A percentile compares a stretch with the other conserved stretches of the same genome.
Conservation (phyloP, 2,113 vertebrate species). For the Poeciliopsis turrubarensis region DNA sequence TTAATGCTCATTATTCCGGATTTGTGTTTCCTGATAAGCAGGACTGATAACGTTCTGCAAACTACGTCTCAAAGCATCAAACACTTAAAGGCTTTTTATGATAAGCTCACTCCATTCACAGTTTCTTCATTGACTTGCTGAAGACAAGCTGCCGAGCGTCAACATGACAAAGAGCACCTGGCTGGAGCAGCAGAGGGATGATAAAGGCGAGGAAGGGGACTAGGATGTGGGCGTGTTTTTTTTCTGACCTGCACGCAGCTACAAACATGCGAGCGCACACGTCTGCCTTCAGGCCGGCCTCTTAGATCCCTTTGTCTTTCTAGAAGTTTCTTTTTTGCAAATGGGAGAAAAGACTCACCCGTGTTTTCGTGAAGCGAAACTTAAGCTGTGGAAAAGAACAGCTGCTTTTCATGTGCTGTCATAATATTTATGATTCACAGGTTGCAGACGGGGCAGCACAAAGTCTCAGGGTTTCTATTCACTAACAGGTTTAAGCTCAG, state of each 20-base stretch:
- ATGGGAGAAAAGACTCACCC: neutral
- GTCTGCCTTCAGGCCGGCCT: neutral
- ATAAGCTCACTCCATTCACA: neutral
- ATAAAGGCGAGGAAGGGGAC: neutral
- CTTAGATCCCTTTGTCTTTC: slow-evolving; percentile 23
- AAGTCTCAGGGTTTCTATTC: neutral
- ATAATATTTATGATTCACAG: slow-evolving; percentile 28
- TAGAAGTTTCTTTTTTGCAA: slow-evolving; percentile 24
- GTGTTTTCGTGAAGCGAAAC: slow-evolving; percentile 31
- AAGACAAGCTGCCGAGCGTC: neutral
- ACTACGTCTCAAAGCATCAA: neutral
- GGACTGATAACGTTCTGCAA: slow-evolving; percentile 18
- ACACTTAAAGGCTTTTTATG: neutral
- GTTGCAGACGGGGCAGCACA: neutral
- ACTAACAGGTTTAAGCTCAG: neutral
- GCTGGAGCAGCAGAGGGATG: neutral
- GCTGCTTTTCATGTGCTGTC: slow-evolving; percentile 38
- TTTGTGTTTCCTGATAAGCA: slow-evolving; percentile 7
- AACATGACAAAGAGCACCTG: neutral
- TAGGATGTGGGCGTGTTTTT: neutral
- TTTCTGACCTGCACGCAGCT: slow-evolving; percentile 4
- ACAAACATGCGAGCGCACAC: neutral
- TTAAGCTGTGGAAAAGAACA: slow-evolving; percentile 44
- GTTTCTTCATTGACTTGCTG: neutral
- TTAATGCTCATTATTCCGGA: slow-evolving; percentile 4